These are phyloP conservation scores for Zingel zingel DNA, from an alignment of 2,113 vertebrate species.

Conservation along the genomic window DNA sequence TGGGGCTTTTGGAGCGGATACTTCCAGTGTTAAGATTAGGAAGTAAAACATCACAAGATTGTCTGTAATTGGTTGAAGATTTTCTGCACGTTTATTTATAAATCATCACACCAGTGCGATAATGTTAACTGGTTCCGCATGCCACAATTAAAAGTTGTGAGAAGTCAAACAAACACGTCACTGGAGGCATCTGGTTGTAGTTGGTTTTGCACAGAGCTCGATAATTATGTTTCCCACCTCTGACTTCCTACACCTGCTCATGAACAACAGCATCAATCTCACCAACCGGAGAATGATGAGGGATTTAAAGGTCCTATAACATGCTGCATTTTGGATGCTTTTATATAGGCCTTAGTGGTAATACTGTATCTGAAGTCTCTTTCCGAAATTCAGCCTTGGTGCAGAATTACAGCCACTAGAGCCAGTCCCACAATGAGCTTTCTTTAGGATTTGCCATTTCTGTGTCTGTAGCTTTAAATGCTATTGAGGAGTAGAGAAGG, in stretches of 20 bases:
- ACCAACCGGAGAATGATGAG: no score
- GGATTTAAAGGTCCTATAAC: neutral
- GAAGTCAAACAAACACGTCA: neutral
- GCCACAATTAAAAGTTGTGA: neutral
- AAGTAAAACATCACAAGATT: neutral
- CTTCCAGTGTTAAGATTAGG: neutral
- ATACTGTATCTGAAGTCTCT: no score
- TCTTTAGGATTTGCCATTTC: no score
- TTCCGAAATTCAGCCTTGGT: no score
- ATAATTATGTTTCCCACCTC: conserved; percentile 5
- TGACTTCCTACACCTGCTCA: neutral
- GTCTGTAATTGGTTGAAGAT: neutral
- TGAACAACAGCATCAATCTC: no score
- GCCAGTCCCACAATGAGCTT: no score
- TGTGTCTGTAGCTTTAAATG: no score
- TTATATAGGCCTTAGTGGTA: no score
- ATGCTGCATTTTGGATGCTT: no score
- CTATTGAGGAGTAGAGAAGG: no score
- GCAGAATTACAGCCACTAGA: no score
- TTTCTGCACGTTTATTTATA: neutral
- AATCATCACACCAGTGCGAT: neutral
- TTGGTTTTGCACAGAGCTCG: neutral
- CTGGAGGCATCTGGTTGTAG: neutral
- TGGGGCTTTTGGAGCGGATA: neutral
- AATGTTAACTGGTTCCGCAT: neutral